These are phyloP conservation scores for Chironomus striatipennis DNA, from an alignment of 1,140 invertebrate species.

Conservation along the genomic window DNA sequence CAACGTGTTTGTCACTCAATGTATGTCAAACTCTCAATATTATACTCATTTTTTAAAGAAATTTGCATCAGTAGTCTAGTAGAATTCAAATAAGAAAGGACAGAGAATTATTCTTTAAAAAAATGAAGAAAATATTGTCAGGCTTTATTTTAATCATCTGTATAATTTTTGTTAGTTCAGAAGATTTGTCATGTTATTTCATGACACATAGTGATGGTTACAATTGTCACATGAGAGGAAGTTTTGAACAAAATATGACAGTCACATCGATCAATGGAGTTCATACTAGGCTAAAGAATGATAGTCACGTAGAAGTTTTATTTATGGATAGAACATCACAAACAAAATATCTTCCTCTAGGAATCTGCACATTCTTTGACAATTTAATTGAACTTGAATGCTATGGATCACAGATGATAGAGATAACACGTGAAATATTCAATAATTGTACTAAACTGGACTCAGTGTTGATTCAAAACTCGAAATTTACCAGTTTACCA, in stretches of 20 bases:
- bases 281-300: not conserved
- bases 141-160: not conserved
- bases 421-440: not conserved
- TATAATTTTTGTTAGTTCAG: not conserved
- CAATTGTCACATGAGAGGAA: not conserved
- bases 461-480: not conserved
- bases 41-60: not conserved
- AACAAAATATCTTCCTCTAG: not conserved
- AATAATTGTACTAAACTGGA: not conserved
- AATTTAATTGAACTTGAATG: not conserved
- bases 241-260: not conserved
- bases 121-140: not conserved
- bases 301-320: not conserved
- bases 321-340: not conserved
- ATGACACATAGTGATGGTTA: not conserved
- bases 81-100: not conserved
- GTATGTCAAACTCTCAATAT: not conserved
- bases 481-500: not conserved
- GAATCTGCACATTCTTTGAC: not conserved
- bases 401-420: not conserved
- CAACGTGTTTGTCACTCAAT: not conserved
- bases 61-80: not conserved
- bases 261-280: not conserved
- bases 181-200: not conserved
- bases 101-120: not conserved